A percentile compares a stretch with the other conserved stretches of the same genome.
These are phyloP conservation scores for Nematopogon swammerdamellus DNA, from an alignment of 2,888 invertebrate genomes.

Conservation along the genomic window DNA sequence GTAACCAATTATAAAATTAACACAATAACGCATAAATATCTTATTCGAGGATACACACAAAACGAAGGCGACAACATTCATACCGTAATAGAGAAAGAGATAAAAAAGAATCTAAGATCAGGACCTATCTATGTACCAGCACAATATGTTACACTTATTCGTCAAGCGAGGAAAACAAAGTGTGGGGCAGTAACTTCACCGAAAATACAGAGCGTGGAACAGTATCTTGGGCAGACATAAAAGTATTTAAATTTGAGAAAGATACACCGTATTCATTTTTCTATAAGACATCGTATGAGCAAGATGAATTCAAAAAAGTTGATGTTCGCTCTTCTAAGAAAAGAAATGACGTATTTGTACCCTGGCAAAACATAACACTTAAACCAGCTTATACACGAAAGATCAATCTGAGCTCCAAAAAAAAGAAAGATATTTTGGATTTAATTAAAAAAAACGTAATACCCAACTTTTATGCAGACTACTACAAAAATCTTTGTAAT, in stretches of 20 bases:
- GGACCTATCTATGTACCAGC: slow-evolving; percentile 7
- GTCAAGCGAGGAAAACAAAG: slow-evolving; percentile 4
- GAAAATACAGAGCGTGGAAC: no score
- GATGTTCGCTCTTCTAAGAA: not conserved
- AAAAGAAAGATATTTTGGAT: not conserved
- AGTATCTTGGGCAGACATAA: no score
- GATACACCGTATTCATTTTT: no score
- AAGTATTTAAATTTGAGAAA: no score
- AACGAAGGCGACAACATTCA: not conserved
- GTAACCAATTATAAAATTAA: slow-evolving; percentile 4
- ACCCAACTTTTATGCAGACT: slow-evolving; percentile 1
- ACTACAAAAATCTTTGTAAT: slow-evolving; percentile 1
- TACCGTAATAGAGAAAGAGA: not conserved
- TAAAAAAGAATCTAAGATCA: slow-evolving; percentile 2
- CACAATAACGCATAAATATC: slow-evolving; percentile 3
- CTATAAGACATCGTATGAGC: no score
- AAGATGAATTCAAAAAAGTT: no score
- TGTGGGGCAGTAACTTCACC: no score
- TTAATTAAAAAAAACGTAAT: not conserved
- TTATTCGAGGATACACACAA: not conserved
- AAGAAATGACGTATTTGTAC: not conserved
- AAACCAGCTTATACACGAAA: not conserved
- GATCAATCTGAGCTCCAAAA: not conserved
- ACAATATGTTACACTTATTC: slow-evolving; percentile 5
- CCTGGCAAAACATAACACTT: not conserved